phyloP scores from a whole-genome alignment of 1,140 invertebrate species.

The Linepithema humile region DNA sequence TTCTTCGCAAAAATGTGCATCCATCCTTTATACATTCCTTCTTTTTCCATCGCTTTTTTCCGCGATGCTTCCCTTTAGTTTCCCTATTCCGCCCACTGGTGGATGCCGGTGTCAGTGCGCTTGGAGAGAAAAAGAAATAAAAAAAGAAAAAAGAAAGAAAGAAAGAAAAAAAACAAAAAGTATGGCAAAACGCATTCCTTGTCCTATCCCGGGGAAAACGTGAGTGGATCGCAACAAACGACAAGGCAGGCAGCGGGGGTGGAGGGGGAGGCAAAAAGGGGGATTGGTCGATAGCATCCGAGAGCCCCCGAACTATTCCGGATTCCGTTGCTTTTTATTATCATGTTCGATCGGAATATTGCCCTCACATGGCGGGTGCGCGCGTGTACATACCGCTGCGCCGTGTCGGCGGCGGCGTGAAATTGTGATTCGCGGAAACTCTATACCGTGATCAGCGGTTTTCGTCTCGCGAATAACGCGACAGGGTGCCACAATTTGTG shows the following conservation, averaged over 20 bases:
- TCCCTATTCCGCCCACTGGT: constrained; percentile 35
- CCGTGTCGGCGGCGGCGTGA: constrained; percentile 1
- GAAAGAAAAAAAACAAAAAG: constrained; percentile 48
- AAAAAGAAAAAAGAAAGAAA: background rate
- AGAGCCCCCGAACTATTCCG: background rate
- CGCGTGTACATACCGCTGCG: constrained; percentile 22
- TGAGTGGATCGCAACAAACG: constrained; percentile 48
- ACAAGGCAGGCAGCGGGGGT: background rate
- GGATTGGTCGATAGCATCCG: constrained; percentile 58
- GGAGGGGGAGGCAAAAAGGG: constrained; percentile 11
- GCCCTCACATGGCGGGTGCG: background rate
- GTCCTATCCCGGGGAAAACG: constrained; percentile 34
- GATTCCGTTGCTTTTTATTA: constrained; percentile 51
- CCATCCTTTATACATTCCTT: constrained; percentile 67
- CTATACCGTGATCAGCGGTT: background rate
- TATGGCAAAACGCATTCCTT: constrained; percentile 65
- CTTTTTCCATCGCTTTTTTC: constrained; percentile 60
- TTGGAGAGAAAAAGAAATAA: background rate
- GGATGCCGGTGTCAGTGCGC: constrained; percentile 34
- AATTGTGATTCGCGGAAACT: constrained; percentile 29
- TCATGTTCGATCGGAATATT: constrained; percentile 53
- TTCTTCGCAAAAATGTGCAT: constrained; percentile 70
- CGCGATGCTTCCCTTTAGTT: constrained; percentile 6
- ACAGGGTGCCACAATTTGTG: constrained; percentile 18
- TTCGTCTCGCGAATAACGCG: constrained; percentile 39